Conservation (phyloP, 35 echinoderm and acorn worm species). For the Amphiura filiformis region DNA sequence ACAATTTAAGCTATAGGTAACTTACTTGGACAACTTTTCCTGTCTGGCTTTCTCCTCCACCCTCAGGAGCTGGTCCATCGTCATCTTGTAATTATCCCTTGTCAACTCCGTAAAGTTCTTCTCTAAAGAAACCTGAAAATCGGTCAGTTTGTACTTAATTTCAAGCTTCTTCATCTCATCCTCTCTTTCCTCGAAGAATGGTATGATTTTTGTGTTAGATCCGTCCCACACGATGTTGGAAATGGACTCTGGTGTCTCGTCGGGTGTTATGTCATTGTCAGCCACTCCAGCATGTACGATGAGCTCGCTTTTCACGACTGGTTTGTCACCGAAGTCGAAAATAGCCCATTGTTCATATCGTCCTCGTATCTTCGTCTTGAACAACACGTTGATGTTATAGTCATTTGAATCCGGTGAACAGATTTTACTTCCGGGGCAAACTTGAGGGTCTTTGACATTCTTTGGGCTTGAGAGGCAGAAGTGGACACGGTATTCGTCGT, state of each 20-base stretch:
- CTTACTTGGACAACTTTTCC: constrained; percentile 43
- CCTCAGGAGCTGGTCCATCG: constrained; percentile 56
- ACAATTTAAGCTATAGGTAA: too few species aligned
- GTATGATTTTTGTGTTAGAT: background rate
- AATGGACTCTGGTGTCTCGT: background rate
- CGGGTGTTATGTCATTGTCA: background rate
- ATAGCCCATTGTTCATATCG: constrained; percentile 74
- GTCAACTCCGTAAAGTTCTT: background rate
- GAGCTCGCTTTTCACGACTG: background rate
- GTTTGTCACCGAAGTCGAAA: constrained; percentile 54
- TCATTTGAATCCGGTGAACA: background rate
- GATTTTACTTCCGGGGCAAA: constrained; percentile 64
- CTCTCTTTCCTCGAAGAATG: background rate
- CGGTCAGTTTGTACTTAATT: background rate
- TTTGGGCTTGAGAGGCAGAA: constrained; percentile 65
- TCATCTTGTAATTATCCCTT: constrained; percentile 41
- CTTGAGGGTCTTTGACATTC: constrained; percentile 54
- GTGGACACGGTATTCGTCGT: constrained; percentile 77
- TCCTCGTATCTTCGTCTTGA: constrained; percentile 65
- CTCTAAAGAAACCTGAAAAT: background rate
- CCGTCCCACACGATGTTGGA: constrained; percentile 25
- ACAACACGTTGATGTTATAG: constrained; percentile 55
- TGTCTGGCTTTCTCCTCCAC: constrained; percentile 46
- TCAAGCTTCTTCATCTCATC: background rate
- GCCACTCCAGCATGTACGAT: background rate